These are phyloP conservation scores for Furcifer pardalis DNA, from an alignment of 2,797 vertebrate genomes.

Conservation along the genomic window DNA sequence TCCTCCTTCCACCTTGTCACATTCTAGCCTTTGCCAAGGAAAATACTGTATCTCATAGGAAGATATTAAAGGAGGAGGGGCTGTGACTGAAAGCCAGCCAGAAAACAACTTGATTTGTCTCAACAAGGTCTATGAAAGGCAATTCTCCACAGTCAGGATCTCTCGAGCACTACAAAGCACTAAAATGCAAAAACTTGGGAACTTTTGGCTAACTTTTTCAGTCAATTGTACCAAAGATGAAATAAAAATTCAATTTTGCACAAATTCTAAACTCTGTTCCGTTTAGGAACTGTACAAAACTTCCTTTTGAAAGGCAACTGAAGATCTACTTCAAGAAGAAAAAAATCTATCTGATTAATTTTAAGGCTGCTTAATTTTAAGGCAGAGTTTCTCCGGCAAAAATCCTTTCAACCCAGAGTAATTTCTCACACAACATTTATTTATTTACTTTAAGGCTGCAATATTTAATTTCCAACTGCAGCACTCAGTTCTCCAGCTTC, in stretches of 20 bases:
- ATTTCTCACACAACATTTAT: too few relatives aligned
- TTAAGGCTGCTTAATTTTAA: too few relatives aligned
- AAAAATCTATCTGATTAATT: not conserved
- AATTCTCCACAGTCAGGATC: not conserved
- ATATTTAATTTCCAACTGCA: not conserved
- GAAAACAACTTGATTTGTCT: not conserved
- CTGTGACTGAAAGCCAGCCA: not conserved
- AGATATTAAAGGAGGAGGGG: not conserved
- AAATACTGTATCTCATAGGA: not conserved
- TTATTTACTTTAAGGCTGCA: not conserved
- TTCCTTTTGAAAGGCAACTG: not conserved
- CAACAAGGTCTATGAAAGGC: not conserved
- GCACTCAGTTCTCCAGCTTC: not conserved
- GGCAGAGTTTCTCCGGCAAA: too few relatives aligned
- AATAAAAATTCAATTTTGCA: not conserved
- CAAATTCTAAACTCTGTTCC: not conserved
- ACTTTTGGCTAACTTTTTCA: slow-evolving; percentile 15
- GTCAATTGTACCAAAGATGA: not conserved
- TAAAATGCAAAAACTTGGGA: not conserved
- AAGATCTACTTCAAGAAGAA: not conserved
- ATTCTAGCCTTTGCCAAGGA: not conserved
- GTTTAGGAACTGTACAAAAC: not conserved
- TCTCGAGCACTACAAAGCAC: not conserved
- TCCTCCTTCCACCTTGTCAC: not conserved
- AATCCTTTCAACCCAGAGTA: too few relatives aligned